Percentiles rank a stretch among this genome's conserved stretches.
Evolutionary conservation across 2,888 invertebrate genomes (phyloP).

Genomic region (Tholera decimalis): DNA sequence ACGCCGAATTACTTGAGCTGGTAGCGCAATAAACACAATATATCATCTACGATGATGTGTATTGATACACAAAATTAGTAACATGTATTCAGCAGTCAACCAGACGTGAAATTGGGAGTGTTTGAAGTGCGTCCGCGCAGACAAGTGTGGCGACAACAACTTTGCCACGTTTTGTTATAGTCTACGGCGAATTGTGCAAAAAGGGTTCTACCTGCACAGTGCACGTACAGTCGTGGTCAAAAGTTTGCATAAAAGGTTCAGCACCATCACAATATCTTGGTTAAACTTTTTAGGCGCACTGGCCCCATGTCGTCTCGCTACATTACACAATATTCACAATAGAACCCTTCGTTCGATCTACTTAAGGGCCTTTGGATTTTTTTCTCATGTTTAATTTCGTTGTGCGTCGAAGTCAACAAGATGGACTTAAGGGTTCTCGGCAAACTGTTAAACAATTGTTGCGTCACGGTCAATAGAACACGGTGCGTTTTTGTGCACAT

Average conservation of each 20-base stretch:
- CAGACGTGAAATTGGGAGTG: constrained; percentile 88
- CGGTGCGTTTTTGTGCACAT: constrained; percentile 79
- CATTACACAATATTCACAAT: constrained; percentile 91
- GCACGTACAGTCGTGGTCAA: constrained; percentile 75
- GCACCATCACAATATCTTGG: constrained; percentile 51
- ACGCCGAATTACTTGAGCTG: constrained; percentile 74
- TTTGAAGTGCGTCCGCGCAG: constrained; percentile 79
- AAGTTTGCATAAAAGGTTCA: constrained; percentile 64
- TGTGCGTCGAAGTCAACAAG: constrained; percentile 88
- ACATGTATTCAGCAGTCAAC: constrained; percentile 84
- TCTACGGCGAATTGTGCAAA: constrained; percentile 89
- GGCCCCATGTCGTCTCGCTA: constrained; percentile 85
- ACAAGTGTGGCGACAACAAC: constrained; percentile 88
- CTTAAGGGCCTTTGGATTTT: constrained; percentile 84
- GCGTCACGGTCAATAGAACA: constrained; percentile 90
- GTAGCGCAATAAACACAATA: constrained; percentile 72
- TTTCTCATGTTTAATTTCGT: constrained; percentile 84
- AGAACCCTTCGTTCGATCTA: constrained; percentile 86
- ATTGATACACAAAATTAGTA: constrained; percentile 86
- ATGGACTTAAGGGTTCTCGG: constrained; percentile 86
- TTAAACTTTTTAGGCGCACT: constrained; percentile 75
- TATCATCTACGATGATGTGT: constrained; percentile 77
- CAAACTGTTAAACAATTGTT: constrained; percentile 90
- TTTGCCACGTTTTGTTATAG: constrained; percentile 76
- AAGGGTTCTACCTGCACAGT: constrained; percentile 89